phyloP scores from a whole-genome alignment of 1,140 invertebrate species.

The Arctopsyche grandis region DNA sequence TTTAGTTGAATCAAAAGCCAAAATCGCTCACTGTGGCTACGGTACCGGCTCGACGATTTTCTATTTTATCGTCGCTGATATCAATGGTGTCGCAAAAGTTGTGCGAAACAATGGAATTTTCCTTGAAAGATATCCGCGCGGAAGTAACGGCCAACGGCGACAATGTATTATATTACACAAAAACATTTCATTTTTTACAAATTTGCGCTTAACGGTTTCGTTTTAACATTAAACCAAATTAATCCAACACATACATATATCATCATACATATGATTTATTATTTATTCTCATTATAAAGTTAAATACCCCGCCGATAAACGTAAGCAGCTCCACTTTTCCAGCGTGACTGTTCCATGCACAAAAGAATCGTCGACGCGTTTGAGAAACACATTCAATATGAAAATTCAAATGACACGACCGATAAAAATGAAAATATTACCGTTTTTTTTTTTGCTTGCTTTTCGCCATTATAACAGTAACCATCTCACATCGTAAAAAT shows the following conservation, averaged over 20 bases:
- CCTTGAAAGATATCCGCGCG: background rate
- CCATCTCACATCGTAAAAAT: conserved; percentile 23
- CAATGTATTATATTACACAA: too few relatives aligned
- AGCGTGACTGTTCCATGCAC: too few relatives aligned
- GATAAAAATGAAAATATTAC: conserved; percentile 1
- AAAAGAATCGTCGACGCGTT: background rate
- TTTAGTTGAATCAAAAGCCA: background rate
- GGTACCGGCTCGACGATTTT: too few relatives aligned
- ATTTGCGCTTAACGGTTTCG: too few relatives aligned
- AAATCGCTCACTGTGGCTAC: background rate
- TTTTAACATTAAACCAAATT: too few relatives aligned
- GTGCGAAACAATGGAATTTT: background rate
- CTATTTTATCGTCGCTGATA: background rate
- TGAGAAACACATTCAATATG: background rate
- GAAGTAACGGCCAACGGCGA: background rate
- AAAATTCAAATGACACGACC: background rate
- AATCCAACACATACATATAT: too few relatives aligned
- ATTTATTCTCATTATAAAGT: too few relatives aligned
- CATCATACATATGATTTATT: too few relatives aligned
- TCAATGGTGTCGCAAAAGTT: background rate
- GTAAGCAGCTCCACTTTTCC: too few relatives aligned
- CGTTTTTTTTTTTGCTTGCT: background rate
- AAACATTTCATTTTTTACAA: too few relatives aligned
- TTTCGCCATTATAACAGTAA: conserved; percentile 20
- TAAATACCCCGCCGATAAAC: too few relatives aligned